Evolutionary conservation across 2,113 vertebrate species (phyloP).

Genomic region (Trichomycterus rosablanca): DNA sequence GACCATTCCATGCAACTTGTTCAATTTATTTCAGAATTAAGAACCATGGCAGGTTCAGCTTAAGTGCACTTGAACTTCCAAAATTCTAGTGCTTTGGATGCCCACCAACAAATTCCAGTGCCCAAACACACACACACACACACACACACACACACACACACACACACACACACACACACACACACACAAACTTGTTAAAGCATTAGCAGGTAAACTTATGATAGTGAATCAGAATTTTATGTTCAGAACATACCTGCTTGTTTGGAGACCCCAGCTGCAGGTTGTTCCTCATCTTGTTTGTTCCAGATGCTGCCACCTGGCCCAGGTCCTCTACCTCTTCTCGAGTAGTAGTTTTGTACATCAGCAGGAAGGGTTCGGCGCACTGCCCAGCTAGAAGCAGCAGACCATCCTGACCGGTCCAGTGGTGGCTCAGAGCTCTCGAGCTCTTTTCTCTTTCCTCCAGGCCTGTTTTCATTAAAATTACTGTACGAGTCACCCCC

Average conservation of each 20-base stretch:
- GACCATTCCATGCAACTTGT: too few species aligned
- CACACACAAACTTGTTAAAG: too few species aligned
- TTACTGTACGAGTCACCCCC: conserved; percentile 81
- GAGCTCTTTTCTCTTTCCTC: conserved; percentile 74
- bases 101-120: too few species aligned
- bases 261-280: conserved; percentile 54
- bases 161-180: too few species aligned
- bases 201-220: too few species aligned
- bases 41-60: too few species aligned
- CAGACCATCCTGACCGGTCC: conserved; percentile 94
- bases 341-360: conserved; percentile 94
- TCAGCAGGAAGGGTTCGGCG: conserved; percentile 91
- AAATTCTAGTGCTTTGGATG: too few species aligned
- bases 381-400: conserved; percentile 94
- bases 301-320: conserved; percentile 69
- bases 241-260: conserved; percentile 21
- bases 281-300: conserved; percentile 78
- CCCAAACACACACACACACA: too few species aligned
- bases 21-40: too few species aligned
- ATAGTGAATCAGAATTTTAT: too few species aligned
- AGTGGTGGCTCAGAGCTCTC: conserved; percentile 73
- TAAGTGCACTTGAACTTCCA: too few species aligned
- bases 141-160: too few species aligned
- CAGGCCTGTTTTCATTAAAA: conserved; percentile 77
- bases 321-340: conserved; percentile 76